Base-by-base conservation (phyloP, 2,888 invertebrate genomes). In the Tribolium freemani region DNA sequence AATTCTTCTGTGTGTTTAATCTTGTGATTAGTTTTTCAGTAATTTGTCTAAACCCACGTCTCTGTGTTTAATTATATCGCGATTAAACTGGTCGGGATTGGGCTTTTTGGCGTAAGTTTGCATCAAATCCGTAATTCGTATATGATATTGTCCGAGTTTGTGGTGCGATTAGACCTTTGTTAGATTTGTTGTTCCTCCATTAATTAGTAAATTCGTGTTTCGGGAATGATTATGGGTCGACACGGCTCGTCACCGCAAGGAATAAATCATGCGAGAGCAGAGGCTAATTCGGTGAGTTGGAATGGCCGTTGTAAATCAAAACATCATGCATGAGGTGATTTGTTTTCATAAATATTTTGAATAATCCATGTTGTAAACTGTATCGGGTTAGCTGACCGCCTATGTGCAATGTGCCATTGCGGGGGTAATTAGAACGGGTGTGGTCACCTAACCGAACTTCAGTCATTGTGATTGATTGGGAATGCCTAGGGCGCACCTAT, bases 351-450 rank as follows among this genome's bases (percentile, higher is more conserved):
- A 69, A 63, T 70, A 70, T 70, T 70, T 70, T 54, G 69, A 70
- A 70, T 70, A 70, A 70, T 63, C 45, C 54, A 63, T 21, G 63
- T 46, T 63, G 63, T 56, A 63, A 63, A 70, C 53, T 69, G 69
- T 68, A 53, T 68, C 58, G 48, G 38, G 61, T 53, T 54, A 53
- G 31, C 31, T 26, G 56, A 60, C 44, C 51, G 53, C 44, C 54
- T 6, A 21, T 70, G 63, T 70, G 61, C 63, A 63, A 61, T 57
- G 61, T 71, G 68, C 68, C 76, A 67, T 70, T 72, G 70, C 72
- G 58, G 72, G 30, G 71, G 79, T 80, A 81, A 80, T 81, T 81
- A 81, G 80, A 79, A 78, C 78, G 79, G 78, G 79, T 77, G 78
- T 76, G 79, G 79, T 76, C 76, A 78, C 72, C 78, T 77, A 75